A percentile compares a stretch with the other conserved stretches of the same genome.
phyloP scores from a whole-genome alignment of 2,888 invertebrate species.

The Hirtodrosophila trivittata region DNA sequence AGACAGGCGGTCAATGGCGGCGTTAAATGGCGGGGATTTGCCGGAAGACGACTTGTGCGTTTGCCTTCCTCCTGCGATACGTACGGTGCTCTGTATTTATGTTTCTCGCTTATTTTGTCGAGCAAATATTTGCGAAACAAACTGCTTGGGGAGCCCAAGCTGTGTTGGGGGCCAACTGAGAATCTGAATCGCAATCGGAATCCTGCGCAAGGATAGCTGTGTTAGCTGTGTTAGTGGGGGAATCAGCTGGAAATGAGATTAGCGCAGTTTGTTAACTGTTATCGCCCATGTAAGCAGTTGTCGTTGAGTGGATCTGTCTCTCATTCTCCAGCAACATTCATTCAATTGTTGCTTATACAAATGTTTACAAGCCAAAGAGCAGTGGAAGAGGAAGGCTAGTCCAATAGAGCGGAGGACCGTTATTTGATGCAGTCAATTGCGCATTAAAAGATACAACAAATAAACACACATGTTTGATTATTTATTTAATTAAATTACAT shows the following conservation, averaged over 20 bases:
- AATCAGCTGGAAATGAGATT: slow-evolving; percentile 66
- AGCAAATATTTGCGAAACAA: slow-evolving; percentile 72
- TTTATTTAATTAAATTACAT: slow-evolving; percentile 23
- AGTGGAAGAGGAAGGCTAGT: too few relatives aligned
- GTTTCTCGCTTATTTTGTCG: slow-evolving; percentile 66
- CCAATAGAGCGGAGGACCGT: too few relatives aligned
- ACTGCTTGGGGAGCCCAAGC: slow-evolving; percentile 19
- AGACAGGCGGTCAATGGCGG: slow-evolving; percentile 61
- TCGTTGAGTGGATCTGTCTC: slow-evolving; percentile 55
- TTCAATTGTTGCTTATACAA: slow-evolving; percentile 57
- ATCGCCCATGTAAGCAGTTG: slow-evolving; percentile 73
- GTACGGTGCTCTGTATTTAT: slow-evolving; percentile 53
- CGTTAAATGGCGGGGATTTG: slow-evolving; percentile 68
- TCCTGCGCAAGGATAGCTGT: neutral
- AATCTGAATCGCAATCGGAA: slow-evolving; percentile 24
- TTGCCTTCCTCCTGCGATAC: slow-evolving; percentile 36
- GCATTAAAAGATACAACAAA: slow-evolving; percentile 12
- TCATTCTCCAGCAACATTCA: slow-evolving; percentile 10
- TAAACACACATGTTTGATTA: slow-evolving; percentile 26
- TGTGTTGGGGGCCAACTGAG: slow-evolving; percentile 13
- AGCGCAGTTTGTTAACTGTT: slow-evolving; percentile 71
- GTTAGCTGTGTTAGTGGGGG: slow-evolving; percentile 6
- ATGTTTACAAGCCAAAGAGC: neutral
- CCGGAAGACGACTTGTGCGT: slow-evolving; percentile 47
- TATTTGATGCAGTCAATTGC: slow-evolving; percentile 13